These are phyloP conservation scores for Syrrhaptes paradoxus DNA, from an alignment of 2,113 vertebrate species.

Conservation along the genomic window DNA sequence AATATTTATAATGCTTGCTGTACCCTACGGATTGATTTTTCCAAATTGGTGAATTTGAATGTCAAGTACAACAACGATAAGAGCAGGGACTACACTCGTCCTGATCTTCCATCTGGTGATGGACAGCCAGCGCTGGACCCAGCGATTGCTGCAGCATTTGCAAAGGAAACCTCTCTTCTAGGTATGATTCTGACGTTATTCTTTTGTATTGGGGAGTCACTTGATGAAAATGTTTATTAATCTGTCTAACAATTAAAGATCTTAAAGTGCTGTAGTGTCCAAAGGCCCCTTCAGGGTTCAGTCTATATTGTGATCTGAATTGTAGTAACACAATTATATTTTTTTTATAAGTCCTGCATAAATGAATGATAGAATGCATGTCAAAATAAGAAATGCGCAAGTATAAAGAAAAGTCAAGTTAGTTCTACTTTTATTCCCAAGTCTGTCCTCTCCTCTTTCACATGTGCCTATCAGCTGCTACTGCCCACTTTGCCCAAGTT, in stretches of 20 bases:
- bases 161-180: conserved; percentile 95
- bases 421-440: not conserved
- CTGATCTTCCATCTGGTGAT: conserved; percentile 94
- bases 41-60: conserved; percentile 97
- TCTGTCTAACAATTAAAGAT: not conserved
- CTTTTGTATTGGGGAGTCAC: not conserved
- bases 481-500: not conserved
- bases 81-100: conserved; percentile 94
- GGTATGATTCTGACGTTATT: conserved; percentile 80
- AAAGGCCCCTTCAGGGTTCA: not conserved
- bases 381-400: not conserved
- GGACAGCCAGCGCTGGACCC: conserved; percentile 91
- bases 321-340: not conserved
- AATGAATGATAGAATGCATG: not conserved
- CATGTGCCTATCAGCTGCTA: not conserved
- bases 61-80: conserved; percentile 99
- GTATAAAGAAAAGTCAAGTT: not conserved
- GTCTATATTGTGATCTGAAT: not conserved
- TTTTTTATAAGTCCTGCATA: not conserved
- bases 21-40: conserved; percentile 97
- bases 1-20: conserved; percentile 99
- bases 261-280: not conserved
- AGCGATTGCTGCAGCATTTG: conserved; percentile 88
- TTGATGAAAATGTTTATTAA: not conserved
- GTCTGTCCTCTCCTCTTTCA: not conserved